Evolutionary conservation across 2,797 vertebrate genomes (phyloP), one percentile per base, ranked within the genome.

Genomic region (Dicrostonyx torquatus): DNA sequence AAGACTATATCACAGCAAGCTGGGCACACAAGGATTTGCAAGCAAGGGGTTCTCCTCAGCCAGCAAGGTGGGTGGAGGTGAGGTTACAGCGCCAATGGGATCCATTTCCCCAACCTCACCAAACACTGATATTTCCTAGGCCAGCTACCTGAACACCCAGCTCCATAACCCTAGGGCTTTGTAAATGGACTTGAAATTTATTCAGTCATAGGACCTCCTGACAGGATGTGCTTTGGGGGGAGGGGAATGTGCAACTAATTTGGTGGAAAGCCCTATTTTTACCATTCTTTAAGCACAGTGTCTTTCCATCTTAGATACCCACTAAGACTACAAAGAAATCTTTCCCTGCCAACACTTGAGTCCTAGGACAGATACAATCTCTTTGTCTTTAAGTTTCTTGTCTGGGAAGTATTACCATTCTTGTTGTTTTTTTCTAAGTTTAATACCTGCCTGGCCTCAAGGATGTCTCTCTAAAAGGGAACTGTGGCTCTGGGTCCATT

Each of bases 1-100:
- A 94, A 98, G 97, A 97, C 94, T 80, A 94, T 91, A 97, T 95
- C 95, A 90, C 95, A 97, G 97, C 96, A 95, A 96, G 83, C 68
- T 90, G 96, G 66, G 26, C 2, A 93, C 55, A 95, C 26, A 73
- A 96, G 85, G 80, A 89, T 96, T 94, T 94, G 86, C 93, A 96
- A 93, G 95, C 37, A 92, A 97, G 94, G 50, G 5, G 66, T 78
- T 96, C 73, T 97, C 91, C 82, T 94, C 96, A 93, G 64, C 43
- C 87, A 97, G 87, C 83, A 43, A 0, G 95, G 96, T 43, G 93
- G 91, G 96, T 96, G 20, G 20, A 20, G 22, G n/a, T 96, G 93
- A 18, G 8, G 53, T 53, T 50, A 66, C 13, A 96, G 92, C 0
- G 20, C 75, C 58, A 0, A 9, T 1, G 96, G 17, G 55, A 95